Evolutionary conservation across 2,888 invertebrate species (phyloP).

Genomic region (Leucoma salicis): DNA sequence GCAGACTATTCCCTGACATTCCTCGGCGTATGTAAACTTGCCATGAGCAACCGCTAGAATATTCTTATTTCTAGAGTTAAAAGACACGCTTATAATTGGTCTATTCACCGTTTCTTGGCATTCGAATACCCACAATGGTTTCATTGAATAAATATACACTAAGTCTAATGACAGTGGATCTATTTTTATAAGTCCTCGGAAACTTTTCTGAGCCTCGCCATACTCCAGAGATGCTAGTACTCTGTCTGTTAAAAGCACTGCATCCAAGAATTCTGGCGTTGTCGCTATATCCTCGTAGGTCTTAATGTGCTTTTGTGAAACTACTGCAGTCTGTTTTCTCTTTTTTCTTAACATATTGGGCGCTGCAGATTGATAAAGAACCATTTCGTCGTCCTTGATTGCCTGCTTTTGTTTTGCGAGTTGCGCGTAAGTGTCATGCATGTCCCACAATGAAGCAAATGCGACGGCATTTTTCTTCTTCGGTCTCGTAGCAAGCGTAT

Average conservation of each 20-base stretch:
- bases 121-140: slow-evolving; percentile 86
- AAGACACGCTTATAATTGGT: slow-evolving; percentile 84
- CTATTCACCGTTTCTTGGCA: slow-evolving; percentile 73
- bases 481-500: slow-evolving; percentile 81
- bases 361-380: slow-evolving; percentile 66
- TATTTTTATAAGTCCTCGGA: slow-evolving; percentile 84
- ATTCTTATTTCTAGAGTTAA: slow-evolving; percentile 86
- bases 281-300: slow-evolving; percentile 52
- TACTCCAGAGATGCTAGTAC: slow-evolving; percentile 86
- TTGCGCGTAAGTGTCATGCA: slow-evolving; percentile 86
- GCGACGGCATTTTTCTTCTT: slow-evolving; percentile 80
- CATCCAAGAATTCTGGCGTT: slow-evolving; percentile 80
- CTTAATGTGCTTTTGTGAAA: slow-evolving; percentile 35
- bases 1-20: slow-evolving; percentile 84
- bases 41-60: slow-evolving; percentile 90
- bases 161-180: slow-evolving; percentile 85
- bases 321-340: slow-evolving; percentile 29
- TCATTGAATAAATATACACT: slow-evolving; percentile 85
- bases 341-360: slow-evolving; percentile 55
- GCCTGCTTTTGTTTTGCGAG: slow-evolving; percentile 49
- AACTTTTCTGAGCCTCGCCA: slow-evolving; percentile 85
- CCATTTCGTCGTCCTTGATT: slow-evolving; percentile 72
- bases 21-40: slow-evolving; percentile 82
- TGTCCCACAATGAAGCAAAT: slow-evolving; percentile 89
- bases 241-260: slow-evolving; percentile 86